Base-by-base conservation (phyloP, 1,140 invertebrate species). In the Philopotamus ludificatus region DNA sequence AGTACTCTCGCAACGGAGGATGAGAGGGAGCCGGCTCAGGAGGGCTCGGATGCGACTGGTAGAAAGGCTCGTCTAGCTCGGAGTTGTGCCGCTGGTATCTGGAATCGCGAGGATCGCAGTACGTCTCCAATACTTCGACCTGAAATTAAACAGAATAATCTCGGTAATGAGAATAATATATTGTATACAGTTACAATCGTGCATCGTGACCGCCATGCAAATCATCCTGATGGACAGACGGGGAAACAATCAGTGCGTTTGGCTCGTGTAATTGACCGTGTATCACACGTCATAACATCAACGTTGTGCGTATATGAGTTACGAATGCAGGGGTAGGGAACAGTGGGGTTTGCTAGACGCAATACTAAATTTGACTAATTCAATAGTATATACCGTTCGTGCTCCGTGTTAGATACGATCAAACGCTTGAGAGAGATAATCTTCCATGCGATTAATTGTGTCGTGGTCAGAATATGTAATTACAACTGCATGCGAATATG, bases 71-170 rank as follows among this genome's bases (percentile, higher is more conserved):
- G 72, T 80, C 76, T 63, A 75, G 76, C 18, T 79, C 77, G 21
- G 54, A 53, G 54, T 62, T 64, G 75, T 73, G n/a, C 76, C 59
- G 58, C 21, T 78, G 71, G 57, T 73, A 74, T 65, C 72, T 73
- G 71, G 80, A 82, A 72, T 85, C 83, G 26, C 80, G 76, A 7
- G 83, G 83, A 70, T 80, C 84, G 71, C 83, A 84, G 70, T 84
- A 84, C 53, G 81, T 80, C 72, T 84, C 83, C 75, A 85, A 73
- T 57, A 85, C 79, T 73, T 84, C 82, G 71, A 85, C 81, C 83
- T 85, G 76, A 83, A 60, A 60, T 9, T 23, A 15, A 58, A 58
- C 25, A 58, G 45, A 60, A 47, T n/a, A 47, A 15, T 47, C 8
- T 7, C 28, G 4, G 28, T 12, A 34, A 7, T 34, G 28, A n/a